Percentiles rank a stretch among this genome's conserved stretches.
Evolutionary conservation across 2,113 vertebrate genomes (phyloP).

Genomic region (Tachycineta bicolor): DNA sequence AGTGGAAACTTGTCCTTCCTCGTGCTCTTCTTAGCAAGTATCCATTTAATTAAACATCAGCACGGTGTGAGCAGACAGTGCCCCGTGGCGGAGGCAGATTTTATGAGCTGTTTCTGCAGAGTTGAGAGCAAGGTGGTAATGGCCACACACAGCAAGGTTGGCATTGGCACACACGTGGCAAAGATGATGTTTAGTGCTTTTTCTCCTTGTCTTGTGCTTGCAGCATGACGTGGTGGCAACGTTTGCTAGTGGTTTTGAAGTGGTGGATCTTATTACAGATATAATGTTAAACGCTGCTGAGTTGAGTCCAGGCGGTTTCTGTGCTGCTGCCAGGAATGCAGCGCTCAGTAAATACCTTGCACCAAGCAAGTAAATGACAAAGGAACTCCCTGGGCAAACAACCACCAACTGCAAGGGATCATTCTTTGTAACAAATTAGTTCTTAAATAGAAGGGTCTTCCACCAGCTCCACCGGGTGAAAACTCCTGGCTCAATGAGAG

Average conservation of each 20-base stretch:
- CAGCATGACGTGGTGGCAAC: neutral
- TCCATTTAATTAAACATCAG: neutral
- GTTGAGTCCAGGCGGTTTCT: neutral
- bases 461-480: neutral
- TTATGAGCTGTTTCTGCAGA: neutral
- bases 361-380: neutral
- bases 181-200: neutral
- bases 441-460: slow-evolving; percentile 8
- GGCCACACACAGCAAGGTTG: neutral
- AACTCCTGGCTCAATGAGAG: neutral
- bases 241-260: neutral
- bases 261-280: neutral
- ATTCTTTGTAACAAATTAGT: neutral
- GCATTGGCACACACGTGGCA: neutral
- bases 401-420: neutral
- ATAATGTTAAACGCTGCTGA: neutral
- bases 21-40: neutral
- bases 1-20: neutral
- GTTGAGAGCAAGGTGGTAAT: neutral
- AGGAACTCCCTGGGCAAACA: neutral
- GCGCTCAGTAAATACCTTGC: neutral
- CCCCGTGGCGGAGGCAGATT: neutral
- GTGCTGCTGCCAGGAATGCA: slow-evolving; percentile 2
- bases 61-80: neutral
- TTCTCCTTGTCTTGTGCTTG: neutral